A percentile compares a stretch with the other conserved stretches of the same genome.
Evolutionary conservation across 1,140 invertebrate genomes (phyloP).

Genomic region (Drosophila fuyamai): DNA sequence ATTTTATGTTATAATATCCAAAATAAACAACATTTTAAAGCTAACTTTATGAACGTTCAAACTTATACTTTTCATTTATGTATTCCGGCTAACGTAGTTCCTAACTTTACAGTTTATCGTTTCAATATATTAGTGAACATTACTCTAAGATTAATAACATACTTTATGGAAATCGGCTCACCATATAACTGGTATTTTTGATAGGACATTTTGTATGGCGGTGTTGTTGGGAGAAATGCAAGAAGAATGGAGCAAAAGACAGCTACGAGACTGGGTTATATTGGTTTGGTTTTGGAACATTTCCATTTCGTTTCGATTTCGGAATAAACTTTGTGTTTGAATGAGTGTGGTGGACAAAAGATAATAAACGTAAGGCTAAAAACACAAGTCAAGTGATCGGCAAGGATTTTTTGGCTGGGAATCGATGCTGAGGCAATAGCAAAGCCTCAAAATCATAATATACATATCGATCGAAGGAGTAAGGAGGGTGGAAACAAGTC

Average conservation of each 20-base stretch:
- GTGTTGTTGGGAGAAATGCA: conserved; percentile 36
- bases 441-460: conserved; percentile 43
- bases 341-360: conserved; percentile 23
- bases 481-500: conserved; percentile 12
- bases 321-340: conserved; percentile 22
- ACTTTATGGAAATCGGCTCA: neutral
- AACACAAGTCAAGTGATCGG: conserved; percentile 53
- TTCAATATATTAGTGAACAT: too few relatives aligned
- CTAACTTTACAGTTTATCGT: too few relatives aligned
- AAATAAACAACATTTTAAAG: too few relatives aligned
- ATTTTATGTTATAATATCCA: neutral
- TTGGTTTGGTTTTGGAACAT: conserved; percentile 8
- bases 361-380: conserved; percentile 46
- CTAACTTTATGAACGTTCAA: too few relatives aligned
- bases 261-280: conserved; percentile 51
- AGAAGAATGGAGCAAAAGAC: conserved; percentile 48
- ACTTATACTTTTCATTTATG: too few relatives aligned
- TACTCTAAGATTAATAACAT: too few relatives aligned
- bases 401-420: conserved; percentile 49
- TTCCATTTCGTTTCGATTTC: conserved; percentile 36
- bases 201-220: conserved; percentile 6
- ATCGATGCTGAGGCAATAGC: conserved; percentile 24
- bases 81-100: too few relatives aligned
- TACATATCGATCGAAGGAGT: conserved; percentile 29
- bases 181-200: neutral